Evolutionary conservation across 2,888 invertebrate species (phyloP), one percentile per base, ranked within the genome.

Genomic region (Chalcosyrphus nemorum): DNA sequence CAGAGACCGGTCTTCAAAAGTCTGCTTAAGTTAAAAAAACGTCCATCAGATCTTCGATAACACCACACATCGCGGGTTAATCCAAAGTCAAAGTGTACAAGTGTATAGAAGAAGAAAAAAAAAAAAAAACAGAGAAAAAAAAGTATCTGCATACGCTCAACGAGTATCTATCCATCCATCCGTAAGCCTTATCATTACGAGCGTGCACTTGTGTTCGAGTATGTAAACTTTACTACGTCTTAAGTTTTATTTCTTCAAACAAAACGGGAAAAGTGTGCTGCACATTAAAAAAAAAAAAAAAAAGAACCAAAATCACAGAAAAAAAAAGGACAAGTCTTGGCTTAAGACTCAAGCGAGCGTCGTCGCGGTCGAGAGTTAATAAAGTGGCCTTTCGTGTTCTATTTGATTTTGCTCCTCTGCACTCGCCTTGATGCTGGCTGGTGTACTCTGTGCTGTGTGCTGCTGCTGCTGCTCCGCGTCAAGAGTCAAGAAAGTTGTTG

Each of bases 311-410:
- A 32, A 45, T 68, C 19, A 4, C n/a, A n/a, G n/a, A n/a, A n/a
- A 38, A 38, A 38, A 38, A 13, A 38, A 38, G 38, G 38, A 38
- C 38, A 38, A 38, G 38, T 13, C 38, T n/a, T 13, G 56, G 50
- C 63, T 63, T 45, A 11, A 24, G 27, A 56, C 50, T n/a, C 45
- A n/a, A n/a, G n/a, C n/a, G n/a, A n/a, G n/a, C n/a, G n/a, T n/a
- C n/a, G n/a, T n/a, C n/a, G n/a, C n/a, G n/a, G n/a, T 68, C 45
- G 52, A 77, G 81, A 82, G 71, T 82, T 82, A 82, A 82, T 82
- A 82, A 82, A 82, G 82, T 84, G 78, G 78, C 78, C 78, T 84
- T 84, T 84, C 82, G 82, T 84, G 78, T 84, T 78, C 82, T 70
- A 78, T 82, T 82, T 68, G 72, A 68, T 68, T 68, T 78, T 54